These are phyloP conservation scores for Synergus itoensis DNA, from an alignment of 2,888 invertebrate genomes.

Conservation along the genomic window DNA sequence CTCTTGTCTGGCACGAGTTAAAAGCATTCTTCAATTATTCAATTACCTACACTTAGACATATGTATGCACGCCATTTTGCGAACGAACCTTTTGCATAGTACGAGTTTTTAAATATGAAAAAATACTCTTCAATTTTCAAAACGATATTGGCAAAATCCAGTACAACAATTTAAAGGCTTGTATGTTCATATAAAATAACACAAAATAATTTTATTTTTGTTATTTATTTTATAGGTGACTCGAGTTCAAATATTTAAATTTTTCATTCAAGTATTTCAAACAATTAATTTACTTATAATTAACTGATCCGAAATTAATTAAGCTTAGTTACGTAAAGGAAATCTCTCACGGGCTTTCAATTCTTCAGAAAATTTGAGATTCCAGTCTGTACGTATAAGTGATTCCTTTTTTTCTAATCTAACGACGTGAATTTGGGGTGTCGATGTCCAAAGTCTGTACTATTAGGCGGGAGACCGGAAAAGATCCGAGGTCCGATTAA, in stretches of 20 bases:
- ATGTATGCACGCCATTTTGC: slow-evolving; percentile 10
- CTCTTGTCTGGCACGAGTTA: slow-evolving; percentile 50
- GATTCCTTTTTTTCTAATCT: not conserved
- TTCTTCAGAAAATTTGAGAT: not conserved
- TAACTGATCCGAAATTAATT: too few species aligned
- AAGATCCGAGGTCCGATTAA: slow-evolving; percentile 59
- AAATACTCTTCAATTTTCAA: not conserved
- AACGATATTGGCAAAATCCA: not conserved
- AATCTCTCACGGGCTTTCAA: not conserved
- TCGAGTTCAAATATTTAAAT: too few species aligned
- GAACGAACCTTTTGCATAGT: not conserved
- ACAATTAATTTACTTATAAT: too few species aligned
- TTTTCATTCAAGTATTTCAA: too few species aligned
- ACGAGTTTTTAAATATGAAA: not conserved
- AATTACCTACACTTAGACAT: slow-evolving; percentile 50
- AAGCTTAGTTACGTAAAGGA: not conserved
- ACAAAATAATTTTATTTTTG: too few species aligned
- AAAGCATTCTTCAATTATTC: slow-evolving; percentile 59
- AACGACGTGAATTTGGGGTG: slow-evolving; percentile 14
- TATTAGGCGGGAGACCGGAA: slow-evolving; percentile 52
- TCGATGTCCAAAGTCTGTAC: slow-evolving; percentile 34
- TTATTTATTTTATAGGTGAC: too few species aligned
- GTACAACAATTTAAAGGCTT: not conserved
- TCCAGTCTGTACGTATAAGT: not conserved
- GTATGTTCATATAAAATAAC: too few species aligned